These are phyloP conservation scores for Takifugu rubripes DNA, from an alignment of 2,797 vertebrate species.

Conservation along the genomic window DNA sequence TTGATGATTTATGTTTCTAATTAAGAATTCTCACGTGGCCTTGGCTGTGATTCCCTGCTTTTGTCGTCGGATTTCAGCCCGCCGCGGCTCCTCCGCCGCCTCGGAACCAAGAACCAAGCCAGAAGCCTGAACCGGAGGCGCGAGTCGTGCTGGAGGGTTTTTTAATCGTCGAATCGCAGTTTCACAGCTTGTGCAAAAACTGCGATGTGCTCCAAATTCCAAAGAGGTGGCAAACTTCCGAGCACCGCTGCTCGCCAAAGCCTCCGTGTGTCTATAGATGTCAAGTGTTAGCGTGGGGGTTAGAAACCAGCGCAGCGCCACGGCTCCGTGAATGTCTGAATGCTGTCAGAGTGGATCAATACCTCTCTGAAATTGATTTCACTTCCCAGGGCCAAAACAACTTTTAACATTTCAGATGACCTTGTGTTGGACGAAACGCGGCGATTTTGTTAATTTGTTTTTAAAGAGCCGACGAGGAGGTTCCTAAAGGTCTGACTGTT, in stretches of 20 bases:
- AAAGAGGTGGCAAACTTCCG: too few relatives aligned
- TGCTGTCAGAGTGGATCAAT: slow-evolving; percentile 14
- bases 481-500: slow-evolving; percentile 1
- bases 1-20: too few relatives aligned
- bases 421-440: neutral
- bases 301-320: neutral
- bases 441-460: neutral
- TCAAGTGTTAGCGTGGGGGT: slow-evolving; percentile 21
- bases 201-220: too few relatives aligned
- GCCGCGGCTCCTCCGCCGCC: too few relatives aligned
- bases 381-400: neutral
- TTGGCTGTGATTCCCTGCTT: too few relatives aligned
- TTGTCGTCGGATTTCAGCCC: too few relatives aligned
- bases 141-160: too few relatives aligned
- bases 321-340: slow-evolving; percentile 13
- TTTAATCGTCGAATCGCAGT: too few relatives aligned
- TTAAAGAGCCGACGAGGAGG: neutral
- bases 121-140: too few relatives aligned
- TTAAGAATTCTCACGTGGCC: too few relatives aligned
- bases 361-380: slow-evolving; percentile 18
- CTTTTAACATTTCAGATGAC: neutral
- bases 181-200: too few relatives aligned
- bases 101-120: too few relatives aligned
- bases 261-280: neutral
- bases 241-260: neutral